phyloP scores from a whole-genome alignment of 2,113 vertebrate species.

The Xiphophorus couchianus region DNA sequence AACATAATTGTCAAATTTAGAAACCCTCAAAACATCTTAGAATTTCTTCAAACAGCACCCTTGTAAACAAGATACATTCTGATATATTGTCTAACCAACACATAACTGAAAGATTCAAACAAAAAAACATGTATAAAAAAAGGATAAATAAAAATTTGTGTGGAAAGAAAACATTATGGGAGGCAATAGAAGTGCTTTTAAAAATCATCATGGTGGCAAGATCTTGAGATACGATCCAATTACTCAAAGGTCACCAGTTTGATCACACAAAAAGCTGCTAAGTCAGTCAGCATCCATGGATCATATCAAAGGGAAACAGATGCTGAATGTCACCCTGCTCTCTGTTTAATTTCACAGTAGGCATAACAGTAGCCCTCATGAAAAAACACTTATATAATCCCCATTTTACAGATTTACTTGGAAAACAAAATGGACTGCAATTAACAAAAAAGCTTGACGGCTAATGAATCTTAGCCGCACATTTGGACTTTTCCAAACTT shows the following conservation, averaged over 20 bases:
- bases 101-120: no score
- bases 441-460: background rate
- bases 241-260: conserved; percentile 62
- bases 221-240: conserved; percentile 59
- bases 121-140: no score
- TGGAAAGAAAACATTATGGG: background rate
- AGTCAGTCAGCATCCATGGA: conserved; percentile 46
- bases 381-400: background rate
- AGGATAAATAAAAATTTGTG: background rate
- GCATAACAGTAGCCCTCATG: background rate
- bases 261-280: conserved; percentile 49
- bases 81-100: no score
- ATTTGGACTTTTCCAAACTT: no score
- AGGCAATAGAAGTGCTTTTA: background rate
- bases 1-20: no score
- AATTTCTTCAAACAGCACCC: no score
- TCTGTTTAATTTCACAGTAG: conserved; percentile 31
- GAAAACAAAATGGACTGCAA: background rate
- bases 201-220: conserved; percentile 10
- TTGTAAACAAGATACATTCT: no score
- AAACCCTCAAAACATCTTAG: no score
- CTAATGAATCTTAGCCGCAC: background rate
- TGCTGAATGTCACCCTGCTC: conserved; percentile 25
- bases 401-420: no score
- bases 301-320: conserved; percentile 45